phyloP scores from a whole-genome alignment of 2,797 vertebrate genomes.

The Tokudaia tokunoshimensis region DNA sequence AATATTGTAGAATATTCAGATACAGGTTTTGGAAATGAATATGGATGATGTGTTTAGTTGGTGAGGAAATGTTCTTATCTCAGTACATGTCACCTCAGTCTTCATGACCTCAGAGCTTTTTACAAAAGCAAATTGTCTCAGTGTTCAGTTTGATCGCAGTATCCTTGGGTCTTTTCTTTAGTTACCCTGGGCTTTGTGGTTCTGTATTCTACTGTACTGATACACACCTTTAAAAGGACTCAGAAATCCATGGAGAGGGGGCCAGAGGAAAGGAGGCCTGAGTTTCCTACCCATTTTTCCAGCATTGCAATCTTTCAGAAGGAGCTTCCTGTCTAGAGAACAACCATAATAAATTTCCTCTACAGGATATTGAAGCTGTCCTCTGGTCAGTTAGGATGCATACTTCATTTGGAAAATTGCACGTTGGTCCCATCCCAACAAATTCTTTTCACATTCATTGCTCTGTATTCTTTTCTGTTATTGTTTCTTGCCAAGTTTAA shows the following conservation, averaged over 20 bases:
- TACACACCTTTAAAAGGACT: neutral
- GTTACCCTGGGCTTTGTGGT: neutral
- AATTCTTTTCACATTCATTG: conserved; percentile 56
- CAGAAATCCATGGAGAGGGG: neutral
- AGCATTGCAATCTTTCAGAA: neutral
- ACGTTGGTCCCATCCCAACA: conserved; percentile 36
- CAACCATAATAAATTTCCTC: neutral
- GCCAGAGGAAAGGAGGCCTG: neutral
- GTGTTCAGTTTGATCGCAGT: neutral
- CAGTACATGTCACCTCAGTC: neutral
- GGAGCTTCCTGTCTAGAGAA: neutral
- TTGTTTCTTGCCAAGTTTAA: conserved; percentile 64
- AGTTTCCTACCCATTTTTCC: neutral
- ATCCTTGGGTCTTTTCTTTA: neutral
- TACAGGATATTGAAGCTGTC: conserved; percentile 11
- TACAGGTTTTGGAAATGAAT: neutral
- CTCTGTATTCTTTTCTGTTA: neutral
- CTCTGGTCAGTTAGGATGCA: conserved; percentile 18
- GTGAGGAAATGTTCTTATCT: neutral
- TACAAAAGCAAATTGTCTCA: neutral
- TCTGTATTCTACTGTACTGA: neutral
- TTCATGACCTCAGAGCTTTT: neutral
- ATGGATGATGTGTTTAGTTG: neutral
- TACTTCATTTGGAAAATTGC: conserved; percentile 51
- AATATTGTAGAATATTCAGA: neutral